Base-by-base conservation (phyloP, 64 coral and sea anemone species). In the Exaiptasia diaphana region DNA sequence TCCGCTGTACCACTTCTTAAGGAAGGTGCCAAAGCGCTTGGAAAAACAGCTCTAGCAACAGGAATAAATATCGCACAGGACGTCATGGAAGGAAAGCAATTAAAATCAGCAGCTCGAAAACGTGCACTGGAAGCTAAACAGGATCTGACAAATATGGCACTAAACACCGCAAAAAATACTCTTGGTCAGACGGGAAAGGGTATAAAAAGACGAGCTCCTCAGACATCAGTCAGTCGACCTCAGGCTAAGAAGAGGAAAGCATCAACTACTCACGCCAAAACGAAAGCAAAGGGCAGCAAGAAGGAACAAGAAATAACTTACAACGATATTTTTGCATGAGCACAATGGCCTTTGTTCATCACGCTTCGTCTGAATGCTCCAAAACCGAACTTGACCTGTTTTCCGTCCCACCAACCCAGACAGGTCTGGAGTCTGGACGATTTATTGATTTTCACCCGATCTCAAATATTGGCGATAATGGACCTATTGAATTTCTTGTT, bases 351-450 rank as follows among this genome's bases (percentile, higher is more conserved):
- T 57, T 57, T 57, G 53, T 57, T 21, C 53, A 57, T 4, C 53
- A 57, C 42, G 71, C 46, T 15, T 75, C 71, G 31, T 3, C 8
- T 29, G 71, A 52, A 48, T 71, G 67, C 23, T 40, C 67, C 6
- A 71, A 71, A 71, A 40, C 67, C 15, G 32, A 41, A 71, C 67
- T 71, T 48, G 24, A 75, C 52, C 43, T 75, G 5, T 75, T 75
- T 30, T 31, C 39, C 9, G 24, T 75, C 17, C 67, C 39, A 5
- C 25, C 53, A 21, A 52, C 71, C 46, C 71, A 75, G 6, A 75
- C 71, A 53, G 43, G 23, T 1, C 25, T 75, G 22, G 48, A 43
- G 17, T 31, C 25, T 11, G 71, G 71, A 4, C 71, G 48, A 23
- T 50, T 43, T 43, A 29, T 75, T 21, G 46, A 75, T 6, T 75